Base-by-base conservation (phyloP, 2,797 vertebrate species). In the Lacerta viridis region DNA sequence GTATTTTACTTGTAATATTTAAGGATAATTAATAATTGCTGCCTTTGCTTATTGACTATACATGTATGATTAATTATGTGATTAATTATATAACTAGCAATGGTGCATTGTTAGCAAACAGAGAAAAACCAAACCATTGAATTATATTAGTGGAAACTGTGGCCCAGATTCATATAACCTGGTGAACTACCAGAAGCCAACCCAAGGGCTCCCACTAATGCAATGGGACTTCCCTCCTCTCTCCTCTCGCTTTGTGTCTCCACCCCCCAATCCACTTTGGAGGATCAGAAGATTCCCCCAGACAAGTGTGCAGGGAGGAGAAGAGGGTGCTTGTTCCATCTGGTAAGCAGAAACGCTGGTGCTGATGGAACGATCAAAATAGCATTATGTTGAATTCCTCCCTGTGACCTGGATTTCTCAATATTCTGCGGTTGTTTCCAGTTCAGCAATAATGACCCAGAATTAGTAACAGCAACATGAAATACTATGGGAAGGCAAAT, bases 381-480 rank as follows among this genome's bases (percentile, higher is more conserved):
- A 55, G 50, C 50, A 55, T 55, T 3, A 15, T 55, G 50, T 55
- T 55, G 50, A 55, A 55, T 55, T 55, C 13, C 50, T 55, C 50
- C 50, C 78, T 1, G 0, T 64, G 77, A 8, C 27, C 86, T 69
- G 27, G 36, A 80, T 84, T 84, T n/a, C 50, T 43, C 91, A 1
- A 36, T 89, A 0, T 83, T 59, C 25, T 0, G 0, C 0, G 79
- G 4, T 33, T 9, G 92, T 90, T 77, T 81, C n/a, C 83, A 6
- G 80, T 87, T 27, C 36, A 76, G 6, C 29, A 59, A 43, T 64
- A 81, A 90, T 33, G 59, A 80, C 7, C 5, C 89, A 7, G 7
- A 84, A 5, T 92, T 88, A 88, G 74, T 64, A 85, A 66, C 15
- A 85, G 55, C 33, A 74, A 29, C 41, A 43, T 72, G 5, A 71